These are phyloP conservation scores for Australoheros facetus DNA, from an alignment of 2,797 vertebrate species.

Conservation along the genomic window DNA sequence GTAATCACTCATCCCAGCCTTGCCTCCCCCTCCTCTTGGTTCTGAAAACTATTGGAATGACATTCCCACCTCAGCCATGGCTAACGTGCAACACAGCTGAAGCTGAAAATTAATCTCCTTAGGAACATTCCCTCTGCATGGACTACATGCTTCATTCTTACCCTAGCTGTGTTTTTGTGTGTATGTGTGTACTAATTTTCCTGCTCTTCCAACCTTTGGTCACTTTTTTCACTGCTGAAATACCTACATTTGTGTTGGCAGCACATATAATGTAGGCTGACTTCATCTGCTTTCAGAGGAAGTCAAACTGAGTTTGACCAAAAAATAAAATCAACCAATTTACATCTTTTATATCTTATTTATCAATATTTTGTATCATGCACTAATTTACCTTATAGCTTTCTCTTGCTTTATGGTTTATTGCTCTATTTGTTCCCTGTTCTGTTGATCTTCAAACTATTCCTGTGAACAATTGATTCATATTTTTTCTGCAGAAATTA, in stretches of 20 bases:
- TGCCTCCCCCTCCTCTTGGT: slow-evolving; percentile 42
- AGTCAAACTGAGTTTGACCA: neutral
- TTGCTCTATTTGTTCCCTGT: neutral
- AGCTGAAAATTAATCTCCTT: slow-evolving; percentile 58
- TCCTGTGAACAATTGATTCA: neutral
- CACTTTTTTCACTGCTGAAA: neutral
- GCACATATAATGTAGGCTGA: neutral
- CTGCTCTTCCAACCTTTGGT: neutral
- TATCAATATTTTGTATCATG: slow-evolving; percentile 8
- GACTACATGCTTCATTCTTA: neutral
- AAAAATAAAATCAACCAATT: neutral
- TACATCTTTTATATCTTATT: slow-evolving; percentile 11
- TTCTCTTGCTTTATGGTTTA: slow-evolving; percentile 1
- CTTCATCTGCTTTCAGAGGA: neutral
- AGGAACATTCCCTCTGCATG: slow-evolving; percentile 23
- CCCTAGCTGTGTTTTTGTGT: neutral
- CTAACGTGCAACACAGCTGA: slow-evolving; percentile 42
- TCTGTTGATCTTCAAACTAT: neutral
- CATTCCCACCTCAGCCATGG: slow-evolving; percentile 48
- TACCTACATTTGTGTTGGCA: neutral
- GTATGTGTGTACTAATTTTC: neutral
- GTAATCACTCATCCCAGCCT: slow-evolving; percentile 61
- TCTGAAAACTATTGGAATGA: slow-evolving; percentile 66
- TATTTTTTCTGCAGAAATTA: neutral
- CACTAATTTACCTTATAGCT: slow-evolving; percentile 1